phyloP scores from a whole-genome alignment of 1,140 invertebrate species.

The Bilobella aurantiaca region DNA sequence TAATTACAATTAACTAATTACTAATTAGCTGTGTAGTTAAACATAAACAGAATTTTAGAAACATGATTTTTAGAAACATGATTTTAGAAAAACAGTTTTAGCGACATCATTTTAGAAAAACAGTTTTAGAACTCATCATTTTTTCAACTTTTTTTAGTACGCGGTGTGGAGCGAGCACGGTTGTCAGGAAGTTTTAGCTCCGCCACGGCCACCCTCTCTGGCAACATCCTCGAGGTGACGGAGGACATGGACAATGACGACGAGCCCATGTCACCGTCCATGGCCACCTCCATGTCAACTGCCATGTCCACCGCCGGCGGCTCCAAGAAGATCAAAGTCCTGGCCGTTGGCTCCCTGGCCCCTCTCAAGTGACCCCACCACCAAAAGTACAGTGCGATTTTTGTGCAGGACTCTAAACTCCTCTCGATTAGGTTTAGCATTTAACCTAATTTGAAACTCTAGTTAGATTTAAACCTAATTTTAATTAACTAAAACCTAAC shows the following conservation, averaged over 20 bases:
- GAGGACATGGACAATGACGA: conserved; percentile 13
- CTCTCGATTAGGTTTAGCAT: too few species aligned
- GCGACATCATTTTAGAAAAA: neutral
- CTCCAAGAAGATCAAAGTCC: conserved; percentile 20
- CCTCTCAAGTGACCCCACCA: neutral
- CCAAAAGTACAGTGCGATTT: neutral
- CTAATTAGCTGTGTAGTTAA: too few species aligned
- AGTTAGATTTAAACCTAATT: too few species aligned
- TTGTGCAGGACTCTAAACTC: too few species aligned
- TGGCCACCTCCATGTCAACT: neutral
- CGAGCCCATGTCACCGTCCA: conserved; percentile 4
- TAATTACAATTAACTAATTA: too few species aligned
- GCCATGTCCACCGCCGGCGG: conserved; percentile 5
- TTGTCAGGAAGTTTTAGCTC: conserved; percentile 48
- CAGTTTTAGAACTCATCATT: neutral
- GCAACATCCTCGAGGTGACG: neutral
- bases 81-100: neutral
- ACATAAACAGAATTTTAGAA: too few species aligned
- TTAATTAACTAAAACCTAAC: too few species aligned
- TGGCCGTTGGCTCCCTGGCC: conserved; percentile 6
- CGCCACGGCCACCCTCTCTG: neutral
- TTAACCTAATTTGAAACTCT: too few species aligned
- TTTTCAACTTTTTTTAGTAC: conserved; percentile 45
- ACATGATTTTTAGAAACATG: neutral
- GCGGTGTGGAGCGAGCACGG: conserved; percentile 59